These are phyloP conservation scores for Myotis vivesi DNA, from an alignment of 2,797 vertebrate species.

Conservation along the genomic window DNA sequence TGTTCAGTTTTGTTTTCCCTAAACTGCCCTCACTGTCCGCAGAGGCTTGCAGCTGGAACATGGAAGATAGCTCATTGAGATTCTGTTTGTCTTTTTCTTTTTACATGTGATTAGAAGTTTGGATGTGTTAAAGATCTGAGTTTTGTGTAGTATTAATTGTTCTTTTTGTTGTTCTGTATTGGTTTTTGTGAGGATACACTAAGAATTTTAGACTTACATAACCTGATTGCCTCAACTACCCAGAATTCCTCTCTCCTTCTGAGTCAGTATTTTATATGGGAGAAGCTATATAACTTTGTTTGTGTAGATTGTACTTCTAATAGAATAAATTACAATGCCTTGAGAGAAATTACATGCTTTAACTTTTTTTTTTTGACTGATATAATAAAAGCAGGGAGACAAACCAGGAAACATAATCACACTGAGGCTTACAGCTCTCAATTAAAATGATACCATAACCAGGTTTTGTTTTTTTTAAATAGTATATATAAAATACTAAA, in stretches of 20 bases:
- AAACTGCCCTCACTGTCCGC: not conserved
- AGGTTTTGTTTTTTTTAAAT: not conserved
- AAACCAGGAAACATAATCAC: constrained; percentile 39
- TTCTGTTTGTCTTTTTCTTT: constrained; percentile 20
- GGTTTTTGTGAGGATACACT: not conserved
- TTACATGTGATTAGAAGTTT: constrained; percentile 3
- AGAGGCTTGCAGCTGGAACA: not conserved
- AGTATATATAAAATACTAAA: not conserved
- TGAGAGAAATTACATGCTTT: constrained; percentile 55
- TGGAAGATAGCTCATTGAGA: not conserved
- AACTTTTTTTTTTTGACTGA: constrained; percentile 51
- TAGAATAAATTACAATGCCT: constrained; percentile 35
- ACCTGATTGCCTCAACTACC: not conserved
- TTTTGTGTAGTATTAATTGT: constrained; percentile 29
- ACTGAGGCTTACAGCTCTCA: constrained; percentile 23
- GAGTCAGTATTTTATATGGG: constrained; percentile 58
- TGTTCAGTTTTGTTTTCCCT: not conserved
- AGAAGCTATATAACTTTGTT: constrained; percentile 71
- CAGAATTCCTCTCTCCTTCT: constrained; percentile 12
- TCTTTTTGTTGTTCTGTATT: not conserved
- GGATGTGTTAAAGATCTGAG: not conserved
- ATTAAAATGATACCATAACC: not conserved
- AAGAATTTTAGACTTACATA: not conserved
- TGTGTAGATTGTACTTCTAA: constrained; percentile 62
- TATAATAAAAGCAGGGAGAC: constrained; percentile 51